A percentile compares a stretch with the other conserved stretches of the same genome.
Evolutionary conservation across 1,140 invertebrate species (phyloP).

Genomic region (Holcopasites calliopsidis): DNA sequence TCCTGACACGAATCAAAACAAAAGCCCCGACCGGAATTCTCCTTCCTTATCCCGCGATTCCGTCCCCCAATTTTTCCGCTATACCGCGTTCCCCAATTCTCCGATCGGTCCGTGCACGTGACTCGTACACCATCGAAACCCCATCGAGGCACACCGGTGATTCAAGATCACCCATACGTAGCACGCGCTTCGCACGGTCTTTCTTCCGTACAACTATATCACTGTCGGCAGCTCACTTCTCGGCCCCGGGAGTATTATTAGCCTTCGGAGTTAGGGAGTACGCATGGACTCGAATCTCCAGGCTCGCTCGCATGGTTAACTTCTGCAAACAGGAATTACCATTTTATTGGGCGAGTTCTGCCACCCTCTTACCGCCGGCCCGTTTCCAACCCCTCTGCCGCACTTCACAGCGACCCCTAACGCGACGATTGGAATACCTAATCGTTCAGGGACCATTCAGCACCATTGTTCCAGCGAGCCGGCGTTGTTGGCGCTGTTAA

Average conservation of each 20-base stretch:
- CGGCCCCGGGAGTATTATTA: constrained; percentile 65
- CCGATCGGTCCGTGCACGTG: background rate
- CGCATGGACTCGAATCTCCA: constrained; percentile 78
- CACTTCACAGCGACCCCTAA: constrained; percentile 73
- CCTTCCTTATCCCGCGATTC: background rate
- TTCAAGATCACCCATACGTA: background rate
- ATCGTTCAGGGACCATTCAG: constrained; percentile 72
- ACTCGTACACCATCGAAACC: background rate
- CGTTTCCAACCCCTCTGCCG: constrained; percentile 57
- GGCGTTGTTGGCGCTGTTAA: constrained; percentile 65
- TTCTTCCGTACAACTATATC: constrained; percentile 65
- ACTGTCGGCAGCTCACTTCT: constrained; percentile 69
- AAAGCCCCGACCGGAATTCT: constrained; percentile 1
- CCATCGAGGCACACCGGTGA: background rate
- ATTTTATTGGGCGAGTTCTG: constrained; percentile 82
- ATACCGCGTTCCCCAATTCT: background rate
- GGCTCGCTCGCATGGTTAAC: constrained; percentile 80
- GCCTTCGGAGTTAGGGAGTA: constrained; percentile 78
- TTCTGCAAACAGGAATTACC: constrained; percentile 82
- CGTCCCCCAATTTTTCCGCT: constrained; percentile 11
- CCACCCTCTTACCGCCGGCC: constrained; percentile 71
- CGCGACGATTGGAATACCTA: constrained; percentile 79
- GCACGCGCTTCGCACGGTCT: constrained; percentile 10
- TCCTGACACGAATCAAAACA: background rate
- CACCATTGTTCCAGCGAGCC: constrained; percentile 58